Base-by-base conservation (phyloP, 2,888 invertebrate species). In the Octodonta nipae region DNA sequence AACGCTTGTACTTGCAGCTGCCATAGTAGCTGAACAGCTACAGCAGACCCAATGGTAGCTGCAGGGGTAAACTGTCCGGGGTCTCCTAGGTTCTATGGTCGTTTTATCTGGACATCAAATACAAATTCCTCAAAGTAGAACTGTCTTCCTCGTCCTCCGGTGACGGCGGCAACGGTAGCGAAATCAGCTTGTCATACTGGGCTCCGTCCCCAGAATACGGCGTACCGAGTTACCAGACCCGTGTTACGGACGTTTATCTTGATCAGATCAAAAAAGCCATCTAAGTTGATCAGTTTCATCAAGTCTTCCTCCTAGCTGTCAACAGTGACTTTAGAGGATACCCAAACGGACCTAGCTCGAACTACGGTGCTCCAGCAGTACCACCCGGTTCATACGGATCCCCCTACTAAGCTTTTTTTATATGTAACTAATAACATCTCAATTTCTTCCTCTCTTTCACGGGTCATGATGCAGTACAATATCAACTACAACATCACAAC, bases 211-310 rank as follows among this genome's bases (percentile, higher is more conserved):
- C 76, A 1, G 66, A 67, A 38, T 78, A 78, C 61, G 79, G 78
- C 40, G 78, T 68, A 42, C 78, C 62, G 54, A 64, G 60, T 53
- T 58, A 61, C 40, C 49, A 52, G 35, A 66, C 71, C 44, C 73
- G 78, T 48, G 84, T 86, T 33, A 82, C 84, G 46, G 86, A 85
- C 45, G 78, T 86, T 62, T 78, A 83, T 63, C 75, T 86, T 42
- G 86, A 85, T 51, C 83, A 81, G 42, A 80, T 85, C 53, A 80
- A 82, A 52, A 85, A 84, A 52, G 85, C 84, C 48, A 80, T 86
- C 64, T 85, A 86, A 60, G 85, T 86, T 42, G 86, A 86, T 26
- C 84, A 86, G 54, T 85, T 77, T 70, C 72, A 78, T 47, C 83
- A 84, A 65, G 61, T 68, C 42, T 66, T 66, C 60, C 64, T 71